Evolutionary conservation across 2,797 vertebrate genomes (phyloP), one percentile per base, ranked within the genome.

Genomic region (Microctenopoma stevenorrisi): DNA sequence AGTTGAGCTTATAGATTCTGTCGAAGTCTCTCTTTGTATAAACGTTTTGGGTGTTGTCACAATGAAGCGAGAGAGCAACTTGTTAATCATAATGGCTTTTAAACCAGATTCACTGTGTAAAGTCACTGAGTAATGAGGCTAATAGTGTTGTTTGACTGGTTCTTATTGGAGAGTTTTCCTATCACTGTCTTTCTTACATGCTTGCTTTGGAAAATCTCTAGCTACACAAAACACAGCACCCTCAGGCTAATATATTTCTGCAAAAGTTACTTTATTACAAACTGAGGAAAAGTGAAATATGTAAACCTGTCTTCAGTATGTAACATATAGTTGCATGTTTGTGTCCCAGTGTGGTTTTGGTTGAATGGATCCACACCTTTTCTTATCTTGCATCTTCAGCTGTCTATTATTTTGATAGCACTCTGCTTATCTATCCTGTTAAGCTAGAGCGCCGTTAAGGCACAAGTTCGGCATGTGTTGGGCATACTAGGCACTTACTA

Each of bases 191-290:
- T 28, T 70, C 2, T 54, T 49, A 49, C 48, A 57, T 70, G 77
- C 78, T 64, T 30, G 14, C 40, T 44, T 53, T 75, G 38, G 86
- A 86, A 86, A 88, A 88, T 89, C 68, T 88, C 69, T 44, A 47
- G 54, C 81, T 50, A 69, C 67, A 80, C 56, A 78, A 90, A 92
- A 92, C 86, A 68, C 78, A 28, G 64, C 83, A 76, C 77, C 91
- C 88, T 86, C 62, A 3, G 91, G 90, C 89, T 90, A 92, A 87
- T 79, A 58, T 91, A 89, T 91, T 92, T 79, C 52, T 84, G 28
- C 44, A 78, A 79, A 81, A 76, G 75, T 75, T 79, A 43, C 37
- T 79, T 64, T 52, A 67, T 60, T 48, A 22, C 62, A 74, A 85
- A 75, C 65, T 55, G 44, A 69, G 53, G 62, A 61, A 62, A 38